Evolutionary conservation across 2,888 invertebrate species (phyloP), one percentile per base, ranked within the genome.

Genomic region (Platycheirus rosarum): DNA sequence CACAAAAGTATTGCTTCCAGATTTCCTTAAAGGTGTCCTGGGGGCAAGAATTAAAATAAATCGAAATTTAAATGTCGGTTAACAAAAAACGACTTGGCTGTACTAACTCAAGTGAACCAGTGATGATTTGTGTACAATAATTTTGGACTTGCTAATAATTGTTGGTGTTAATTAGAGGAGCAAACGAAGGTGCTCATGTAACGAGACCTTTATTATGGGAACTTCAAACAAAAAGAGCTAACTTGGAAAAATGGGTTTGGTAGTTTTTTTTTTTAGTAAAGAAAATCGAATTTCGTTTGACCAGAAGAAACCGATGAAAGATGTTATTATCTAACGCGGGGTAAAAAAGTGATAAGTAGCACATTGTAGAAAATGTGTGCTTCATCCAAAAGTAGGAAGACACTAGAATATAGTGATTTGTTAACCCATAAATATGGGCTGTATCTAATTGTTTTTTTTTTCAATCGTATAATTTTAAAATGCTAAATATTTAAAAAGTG

Each of bases 191-290:
- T 44, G 44, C 29, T n/a, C 8, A n/a, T 7, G 18, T 29, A 42
- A 44, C 26, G 44, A 42, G 26, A 42, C 3, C 60, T 29, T 60
- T 29, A 7, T 60, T 60, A 60, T 60, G 60, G 2, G 11, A 60
- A 44, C 26, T 29, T 32, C 44, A 60, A 60, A 60, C 44, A 60
- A 11, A 57, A 13, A 44, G 6, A 42, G 26, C n/a, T 1, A 44
- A 42, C n/a, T n/a, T n/a, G n/a, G n/a, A 18, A 11, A 6, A 5
- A 32, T 23, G 55, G 37, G 37, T 13, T 37, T 23, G 37, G 55
- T 20, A 11, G 7, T 20, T 40, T 23, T 16, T 18, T 29, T 40
- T 23, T 16, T 18, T 29, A 32, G 42, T 44, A 26, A 2, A 6
- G 2, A 13, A 23, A 20, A 4, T 9, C 8, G n/a, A 37, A 13